Evolutionary conservation across 1,140 invertebrate species (phyloP).

Genomic region (Cherax destructor): DNA sequence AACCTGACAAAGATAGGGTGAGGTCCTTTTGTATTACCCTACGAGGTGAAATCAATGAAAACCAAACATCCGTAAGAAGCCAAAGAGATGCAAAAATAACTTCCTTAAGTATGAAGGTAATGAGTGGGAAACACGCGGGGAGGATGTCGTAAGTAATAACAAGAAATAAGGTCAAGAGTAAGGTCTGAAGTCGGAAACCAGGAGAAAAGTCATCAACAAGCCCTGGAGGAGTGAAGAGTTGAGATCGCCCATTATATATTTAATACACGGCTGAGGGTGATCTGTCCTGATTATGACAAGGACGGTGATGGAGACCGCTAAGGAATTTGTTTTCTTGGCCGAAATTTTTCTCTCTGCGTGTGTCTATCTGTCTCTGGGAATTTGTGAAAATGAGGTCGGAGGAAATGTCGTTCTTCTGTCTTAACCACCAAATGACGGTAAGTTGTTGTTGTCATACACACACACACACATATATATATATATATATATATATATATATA

Average conservation of each 20-base stretch:
- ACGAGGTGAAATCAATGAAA: not conserved
- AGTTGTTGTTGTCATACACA: not conserved
- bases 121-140: no score
- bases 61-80: not conserved
- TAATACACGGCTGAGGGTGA: not conserved
- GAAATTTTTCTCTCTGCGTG: not conserved
- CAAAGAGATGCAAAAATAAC: not conserved
- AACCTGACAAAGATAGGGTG: not conserved
- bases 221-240: no score
- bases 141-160: no score
- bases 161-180: no score
- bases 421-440: not conserved
- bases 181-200: no score
- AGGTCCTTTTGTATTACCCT: not conserved
- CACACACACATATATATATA: not conserved
- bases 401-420: not conserved
- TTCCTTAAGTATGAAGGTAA: not conserved
- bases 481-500: slow-evolving; percentile 12
- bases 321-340: not conserved
- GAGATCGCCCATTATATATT: no score
- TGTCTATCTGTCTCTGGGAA: not conserved
- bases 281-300: not conserved
- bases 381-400: not conserved
- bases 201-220: no score
- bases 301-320: not conserved